A percentile compares a stretch with the other conserved stretches of the same genome.
These are phyloP conservation scores for Agrypnia vestita DNA, from an alignment of 1,140 invertebrate species.

Conservation along the genomic window DNA sequence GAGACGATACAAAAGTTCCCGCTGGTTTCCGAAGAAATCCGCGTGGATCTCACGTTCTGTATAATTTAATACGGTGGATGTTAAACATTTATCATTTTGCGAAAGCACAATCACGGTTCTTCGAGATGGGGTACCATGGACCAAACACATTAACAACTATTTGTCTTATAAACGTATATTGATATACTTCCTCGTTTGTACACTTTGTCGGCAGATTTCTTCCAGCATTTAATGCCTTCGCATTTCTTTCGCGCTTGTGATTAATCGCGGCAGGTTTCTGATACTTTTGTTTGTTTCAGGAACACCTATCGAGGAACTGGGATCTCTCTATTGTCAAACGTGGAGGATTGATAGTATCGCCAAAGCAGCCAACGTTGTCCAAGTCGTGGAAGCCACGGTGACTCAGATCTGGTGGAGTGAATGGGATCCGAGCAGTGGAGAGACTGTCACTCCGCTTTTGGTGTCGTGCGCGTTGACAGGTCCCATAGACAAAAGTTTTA, in stretches of 20 bases:
- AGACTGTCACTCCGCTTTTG: conserved; percentile 67
- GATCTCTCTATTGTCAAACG: conserved; percentile 68
- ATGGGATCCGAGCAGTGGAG: conserved; percentile 65
- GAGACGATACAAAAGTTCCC: neutral
- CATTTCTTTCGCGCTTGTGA: neutral
- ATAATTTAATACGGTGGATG: conserved; percentile 17
- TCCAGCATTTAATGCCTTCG: neutral
- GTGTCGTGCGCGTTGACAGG: conserved; percentile 68
- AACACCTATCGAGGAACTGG: conserved; percentile 53
- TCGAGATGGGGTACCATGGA: no score
- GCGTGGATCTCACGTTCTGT: conserved; percentile 7
- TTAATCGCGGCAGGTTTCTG: neutral
- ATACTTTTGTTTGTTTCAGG: conserved; percentile 54
- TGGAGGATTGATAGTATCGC: conserved; percentile 43
- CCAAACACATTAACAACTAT: neutral
- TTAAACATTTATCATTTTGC: neutral
- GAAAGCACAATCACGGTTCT: no score
- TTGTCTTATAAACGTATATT: conserved; percentile 14
- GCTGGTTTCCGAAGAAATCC: neutral
- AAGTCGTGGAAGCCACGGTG: conserved; percentile 69
- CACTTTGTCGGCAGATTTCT: conserved; percentile 13
- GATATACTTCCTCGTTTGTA: neutral
- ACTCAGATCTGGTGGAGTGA: conserved; percentile 71
- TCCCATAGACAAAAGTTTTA: conserved; percentile 61
- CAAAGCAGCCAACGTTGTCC: conserved; percentile 28